Evolutionary conservation across 2,888 invertebrate genomes (phyloP).

Genomic region (Ectropis crepuscularia): DNA sequence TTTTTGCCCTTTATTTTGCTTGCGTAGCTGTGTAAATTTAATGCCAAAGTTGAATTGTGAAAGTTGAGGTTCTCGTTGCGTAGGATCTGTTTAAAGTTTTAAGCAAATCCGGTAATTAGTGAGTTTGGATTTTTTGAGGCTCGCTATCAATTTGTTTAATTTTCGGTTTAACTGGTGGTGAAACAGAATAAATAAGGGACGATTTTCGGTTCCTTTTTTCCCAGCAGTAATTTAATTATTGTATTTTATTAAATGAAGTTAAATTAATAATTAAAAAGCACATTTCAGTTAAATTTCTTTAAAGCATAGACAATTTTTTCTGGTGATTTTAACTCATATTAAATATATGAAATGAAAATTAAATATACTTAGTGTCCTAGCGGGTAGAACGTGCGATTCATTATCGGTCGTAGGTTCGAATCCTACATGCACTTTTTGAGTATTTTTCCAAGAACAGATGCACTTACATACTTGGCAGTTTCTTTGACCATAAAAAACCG

Average conservation of each 20-base stretch:
- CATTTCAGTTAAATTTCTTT: too few relatives aligned
- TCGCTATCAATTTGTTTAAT: constrained; percentile 40
- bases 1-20: constrained; percentile 42
- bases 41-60: constrained; percentile 80
- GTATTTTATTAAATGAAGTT: too few relatives aligned
- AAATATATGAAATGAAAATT: too few relatives aligned
- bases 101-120: constrained; percentile 76
- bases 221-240: constrained; percentile 8
- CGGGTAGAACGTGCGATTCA: too few relatives aligned
- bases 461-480: too few relatives aligned
- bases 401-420: too few relatives aligned
- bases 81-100: constrained; percentile 75
- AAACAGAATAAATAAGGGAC: constrained; percentile 14
- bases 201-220: constrained; percentile 13
- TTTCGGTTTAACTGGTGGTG: constrained; percentile 34
- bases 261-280: neutral
- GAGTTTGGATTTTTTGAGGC: constrained; percentile 55
- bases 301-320: too few relatives aligned
- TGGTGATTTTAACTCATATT: too few relatives aligned
- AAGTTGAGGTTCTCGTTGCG: constrained; percentile 71
- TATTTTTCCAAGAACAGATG: too few relatives aligned
- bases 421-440: too few relatives aligned
- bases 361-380: too few relatives aligned
- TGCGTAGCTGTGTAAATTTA: constrained; percentile 57
- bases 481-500: too few relatives aligned